These are phyloP conservation scores for Melipona beecheii DNA, from an alignment of 2,888 invertebrate genomes.

Conservation along the genomic window DNA sequence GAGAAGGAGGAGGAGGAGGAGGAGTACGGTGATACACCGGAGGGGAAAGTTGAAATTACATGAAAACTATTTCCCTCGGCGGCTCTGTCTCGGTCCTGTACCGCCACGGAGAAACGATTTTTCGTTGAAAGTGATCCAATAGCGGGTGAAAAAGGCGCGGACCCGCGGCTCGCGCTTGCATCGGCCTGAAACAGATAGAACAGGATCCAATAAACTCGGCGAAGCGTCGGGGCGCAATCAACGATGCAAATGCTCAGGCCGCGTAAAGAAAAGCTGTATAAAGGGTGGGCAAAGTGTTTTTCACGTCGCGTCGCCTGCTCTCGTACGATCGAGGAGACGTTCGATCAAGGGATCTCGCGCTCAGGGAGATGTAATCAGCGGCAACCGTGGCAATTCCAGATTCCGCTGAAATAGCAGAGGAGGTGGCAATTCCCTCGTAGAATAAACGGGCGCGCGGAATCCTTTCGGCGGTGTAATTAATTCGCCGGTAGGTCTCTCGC, in stretches of 20 bases:
- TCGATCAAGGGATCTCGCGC: neutral
- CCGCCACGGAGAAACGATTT: conserved; percentile 43
- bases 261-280: conserved; percentile 26
- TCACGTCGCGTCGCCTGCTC: neutral
- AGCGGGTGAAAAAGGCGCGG: conserved; percentile 33
- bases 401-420: neutral
- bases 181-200: conserved; percentile 40
- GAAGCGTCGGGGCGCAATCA: conserved; percentile 52
- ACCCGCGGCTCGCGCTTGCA: conserved; percentile 29
- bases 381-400: neutral
- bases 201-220: conserved; percentile 51
- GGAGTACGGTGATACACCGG: neutral
- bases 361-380: conserved; percentile 24
- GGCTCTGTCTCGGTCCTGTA: conserved; percentile 21
- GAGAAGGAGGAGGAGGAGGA: neutral
- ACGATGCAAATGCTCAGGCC: conserved; percentile 48
- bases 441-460: conserved; percentile 4
- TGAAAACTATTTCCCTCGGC: conserved; percentile 48
- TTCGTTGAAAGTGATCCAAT: conserved; percentile 46
- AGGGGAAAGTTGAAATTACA: conserved; percentile 49
- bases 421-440: neutral
- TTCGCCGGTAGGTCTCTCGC: conserved; percentile 9
- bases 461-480: conserved; percentile 26
- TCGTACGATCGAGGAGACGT: neutral
- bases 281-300: conserved; percentile 25